These are phyloP conservation scores for Sebastes diploproa DNA, from an alignment of 2,797 vertebrate species.

Conservation along the genomic window DNA sequence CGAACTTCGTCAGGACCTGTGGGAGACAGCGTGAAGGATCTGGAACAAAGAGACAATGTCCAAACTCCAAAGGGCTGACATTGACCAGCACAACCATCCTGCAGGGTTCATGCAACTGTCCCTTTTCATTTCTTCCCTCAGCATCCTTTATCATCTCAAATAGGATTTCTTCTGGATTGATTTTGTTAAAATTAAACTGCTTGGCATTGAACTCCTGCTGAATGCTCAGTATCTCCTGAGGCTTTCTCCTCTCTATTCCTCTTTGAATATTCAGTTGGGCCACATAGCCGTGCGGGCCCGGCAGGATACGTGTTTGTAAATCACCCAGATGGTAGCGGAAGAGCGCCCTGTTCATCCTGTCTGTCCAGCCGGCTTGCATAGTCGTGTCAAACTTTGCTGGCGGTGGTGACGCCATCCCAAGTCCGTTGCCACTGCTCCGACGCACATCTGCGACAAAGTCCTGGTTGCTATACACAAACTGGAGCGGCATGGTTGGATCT, in stretches of 20 bases:
- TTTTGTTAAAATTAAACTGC: conserved; percentile 90
- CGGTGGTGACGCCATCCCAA: fast-evolving
- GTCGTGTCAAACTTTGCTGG: conserved; percentile 82
- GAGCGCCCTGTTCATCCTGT: conserved; percentile 84
- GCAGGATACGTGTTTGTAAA: conserved; percentile 84
- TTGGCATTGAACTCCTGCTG: conserved; percentile 83
- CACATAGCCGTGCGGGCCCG: conserved; percentile 81
- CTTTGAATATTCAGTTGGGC: conserved; percentile 90
- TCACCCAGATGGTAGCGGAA: conserved; percentile 88
- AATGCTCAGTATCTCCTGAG: conserved; percentile 87
- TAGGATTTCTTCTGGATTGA: conserved; percentile 85
- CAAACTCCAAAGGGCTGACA: conserved; percentile 90
- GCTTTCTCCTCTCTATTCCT: conserved; percentile 83
- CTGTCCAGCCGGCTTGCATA: conserved; percentile 83
- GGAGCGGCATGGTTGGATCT: conserved; percentile 56
- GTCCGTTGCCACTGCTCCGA: not conserved
- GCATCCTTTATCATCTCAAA: conserved; percentile 77
- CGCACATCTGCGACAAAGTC: conserved; percentile 78
- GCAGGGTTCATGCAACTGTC: not conserved
- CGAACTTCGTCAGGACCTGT: conserved; percentile 74
- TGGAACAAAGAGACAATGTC: conserved; percentile 91
- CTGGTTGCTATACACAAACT: conserved; percentile 79
- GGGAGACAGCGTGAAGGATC: conserved; percentile 79
- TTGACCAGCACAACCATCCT: conserved; percentile 87
- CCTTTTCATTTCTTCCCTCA: not conserved